Evolutionary conservation across 2,888 invertebrate genomes (phyloP).

Genomic region (Metopia argyrocephala): DNA sequence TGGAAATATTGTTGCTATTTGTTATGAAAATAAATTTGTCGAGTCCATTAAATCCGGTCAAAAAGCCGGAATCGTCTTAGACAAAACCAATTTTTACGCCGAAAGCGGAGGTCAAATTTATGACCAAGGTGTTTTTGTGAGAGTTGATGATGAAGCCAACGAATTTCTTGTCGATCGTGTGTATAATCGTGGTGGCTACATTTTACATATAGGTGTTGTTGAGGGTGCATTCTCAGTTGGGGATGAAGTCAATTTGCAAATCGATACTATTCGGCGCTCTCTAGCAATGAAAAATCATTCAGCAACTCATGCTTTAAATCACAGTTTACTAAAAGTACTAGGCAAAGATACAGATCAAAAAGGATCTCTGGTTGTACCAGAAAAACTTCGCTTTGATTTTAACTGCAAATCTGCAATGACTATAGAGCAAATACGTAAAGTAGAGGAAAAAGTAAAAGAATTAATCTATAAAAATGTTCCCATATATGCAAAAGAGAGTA

Average conservation of each 20-base stretch:
- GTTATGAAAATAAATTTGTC: constrained; percentile 91
- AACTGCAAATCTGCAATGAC: constrained; percentile 96
- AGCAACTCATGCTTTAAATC: constrained; percentile 98
- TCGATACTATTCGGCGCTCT: constrained; percentile 91
- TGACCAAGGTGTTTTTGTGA: constrained; percentile 95
- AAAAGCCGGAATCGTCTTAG: constrained; percentile 94
- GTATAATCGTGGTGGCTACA: constrained; percentile 96
- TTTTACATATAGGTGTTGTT: constrained; percentile 93
- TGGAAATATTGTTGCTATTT: constrained; percentile 89
- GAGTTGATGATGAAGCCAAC: constrained; percentile 88
- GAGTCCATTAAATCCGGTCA: constrained; percentile 89
- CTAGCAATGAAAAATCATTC: constrained; percentile 99
- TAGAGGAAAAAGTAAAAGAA: constrained; percentile 88
- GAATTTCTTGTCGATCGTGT: constrained; percentile 96
- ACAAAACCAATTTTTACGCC: constrained; percentile 97
- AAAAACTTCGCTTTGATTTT: constrained; percentile 97
- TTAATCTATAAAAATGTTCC: constrained; percentile 87
- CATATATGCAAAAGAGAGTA: constrained; percentile 93
- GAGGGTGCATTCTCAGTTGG: constrained; percentile 92
- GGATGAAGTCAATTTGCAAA: constrained; percentile 88
- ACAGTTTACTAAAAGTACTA: constrained; percentile 92
- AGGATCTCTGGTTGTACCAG: constrained; percentile 98
- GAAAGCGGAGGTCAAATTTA: constrained; percentile 99
- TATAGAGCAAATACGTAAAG: constrained; percentile 89
- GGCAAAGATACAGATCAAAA: constrained; percentile 95